These are phyloP conservation scores for Takifugu bimaculatus DNA, from an alignment of 2,113 vertebrate species.

Conservation along the genomic window DNA sequence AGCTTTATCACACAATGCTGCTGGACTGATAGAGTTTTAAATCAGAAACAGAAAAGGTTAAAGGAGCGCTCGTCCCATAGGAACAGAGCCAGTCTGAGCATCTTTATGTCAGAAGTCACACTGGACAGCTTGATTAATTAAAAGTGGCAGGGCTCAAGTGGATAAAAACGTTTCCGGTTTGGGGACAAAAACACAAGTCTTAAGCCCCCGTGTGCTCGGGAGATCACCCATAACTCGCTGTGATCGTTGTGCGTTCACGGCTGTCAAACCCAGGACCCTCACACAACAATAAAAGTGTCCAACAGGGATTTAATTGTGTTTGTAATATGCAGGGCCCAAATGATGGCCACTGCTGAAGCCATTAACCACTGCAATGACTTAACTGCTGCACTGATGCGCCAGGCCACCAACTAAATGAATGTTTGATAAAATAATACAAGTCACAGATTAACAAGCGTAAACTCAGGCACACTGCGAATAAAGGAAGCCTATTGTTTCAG, in stretches of 20 bases:
- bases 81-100: constrained; percentile 27
- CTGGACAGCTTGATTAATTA: constrained; percentile 67
- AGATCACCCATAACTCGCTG: constrained; percentile 68
- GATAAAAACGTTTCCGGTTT: constrained; percentile 51
- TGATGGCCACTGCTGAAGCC: constrained; percentile 88
- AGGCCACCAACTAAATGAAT: constrained; percentile 89
- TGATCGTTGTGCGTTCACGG: constrained; percentile 80
- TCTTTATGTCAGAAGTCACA: constrained; percentile 77
- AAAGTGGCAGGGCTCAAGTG: constrained; percentile 63
- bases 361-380: constrained; percentile 84
- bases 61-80: constrained; percentile 19
- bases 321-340: constrained; percentile 91
- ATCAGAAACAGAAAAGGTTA: constrained; percentile 11
- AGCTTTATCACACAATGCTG: constrained; percentile 34
- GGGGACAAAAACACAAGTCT: constrained; percentile 44
- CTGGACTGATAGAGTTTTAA: constrained; percentile 16
- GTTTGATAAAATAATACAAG: constrained; percentile 99
- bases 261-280: constrained; percentile 83
- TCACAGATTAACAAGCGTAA: constrained; percentile 99
- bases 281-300: constrained; percentile 86
- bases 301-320: constrained; percentile 96
- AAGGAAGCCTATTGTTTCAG: constrained; percentile 96
- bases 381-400: constrained; percentile 79
- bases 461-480: constrained; percentile 87
- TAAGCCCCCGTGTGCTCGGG: constrained; percentile 49